Base-by-base conservation (phyloP, 1,140 invertebrate species). In the Calliopsis andreniformis region DNA sequence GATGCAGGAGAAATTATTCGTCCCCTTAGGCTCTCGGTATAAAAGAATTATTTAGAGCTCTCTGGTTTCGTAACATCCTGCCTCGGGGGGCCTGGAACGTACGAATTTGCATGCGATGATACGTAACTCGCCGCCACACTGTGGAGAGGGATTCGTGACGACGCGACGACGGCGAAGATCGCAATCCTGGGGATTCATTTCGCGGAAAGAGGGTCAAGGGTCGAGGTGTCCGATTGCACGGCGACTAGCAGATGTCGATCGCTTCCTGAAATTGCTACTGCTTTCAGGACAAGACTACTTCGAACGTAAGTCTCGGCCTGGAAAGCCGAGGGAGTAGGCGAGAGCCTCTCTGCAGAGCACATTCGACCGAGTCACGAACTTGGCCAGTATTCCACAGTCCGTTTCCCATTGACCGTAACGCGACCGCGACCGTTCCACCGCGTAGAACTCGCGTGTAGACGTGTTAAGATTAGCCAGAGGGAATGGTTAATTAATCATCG, bases 311-410 rank as follows among this genome's bases (percentile, higher is more conserved):
- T 49, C 43, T 47, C 47, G 18, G 35, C 28, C 35, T 39, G 35
- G 10, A 39, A 39, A 39, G 35, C 35, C 35, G n/a, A n/a, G n/a
- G n/a, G n/a, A 39, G 35, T 5, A 39, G 4, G 10, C 35, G 35
- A 10, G 3, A 3, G 35, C 47, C 30, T 10, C 51, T 28, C 7
- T n/a, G n/a, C n/a, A n/a, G n/a, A n/a, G 32, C 20, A 75, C 51
- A 76, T 73, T 76, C 43, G 71, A 39, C n/a, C 39, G 43, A 76
- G 66, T 82, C 80, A 66, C 73, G 80, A 82, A 82, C 45, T 70
- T 55, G 39, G 63, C 47, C 58, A 64, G 39, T 49, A 68, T 69
- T 75, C 47, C 35, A 39, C 12, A 49, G 58, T 55, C 43, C 68
- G 55, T 53, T 61, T 68, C 32, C 51, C 49, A 56, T 68, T 68